These are phyloP conservation scores for Eupithecia vulgata DNA, from an alignment of 2,888 invertebrate species.

Conservation along the genomic window DNA sequence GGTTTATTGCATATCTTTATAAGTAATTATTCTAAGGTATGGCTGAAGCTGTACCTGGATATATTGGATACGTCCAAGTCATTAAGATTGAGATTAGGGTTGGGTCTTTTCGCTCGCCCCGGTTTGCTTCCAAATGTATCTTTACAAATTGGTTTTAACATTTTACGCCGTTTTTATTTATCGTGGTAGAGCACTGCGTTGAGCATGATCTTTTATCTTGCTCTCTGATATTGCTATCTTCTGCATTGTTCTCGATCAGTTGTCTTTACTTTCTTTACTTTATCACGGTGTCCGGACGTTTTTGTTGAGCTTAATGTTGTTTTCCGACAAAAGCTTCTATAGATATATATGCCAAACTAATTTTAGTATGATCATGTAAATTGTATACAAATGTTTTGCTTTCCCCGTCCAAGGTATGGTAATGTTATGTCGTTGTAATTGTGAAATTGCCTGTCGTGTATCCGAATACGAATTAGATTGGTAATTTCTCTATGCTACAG, in stretches of 20 bases:
- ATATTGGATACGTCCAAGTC: background rate
- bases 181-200: background rate
- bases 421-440: constrained; percentile 61
- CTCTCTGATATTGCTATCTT: constrained; percentile 25
- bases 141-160: background rate
- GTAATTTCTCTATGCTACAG: constrained; percentile 74
- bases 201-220: constrained; percentile 8
- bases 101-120: background rate
- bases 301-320: constrained; percentile 30
- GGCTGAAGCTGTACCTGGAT: background rate
- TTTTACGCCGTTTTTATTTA: background rate
- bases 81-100: constrained; percentile 2
- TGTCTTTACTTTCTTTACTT: constrained; percentile 29
- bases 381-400: constrained; percentile 53
- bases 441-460: constrained; percentile 65
- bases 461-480: constrained; percentile 75
- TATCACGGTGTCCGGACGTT: constrained; percentile 14
- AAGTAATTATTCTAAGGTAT: background rate
- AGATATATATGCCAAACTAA: constrained; percentile 55
- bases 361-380: constrained; percentile 48
- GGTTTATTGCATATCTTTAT: background rate
- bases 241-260: constrained; percentile 31
- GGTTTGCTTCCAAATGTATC: background rate
- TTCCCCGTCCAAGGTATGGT: constrained; percentile 59
- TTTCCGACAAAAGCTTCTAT: constrained; percentile 47